phyloP scores from a whole-genome alignment of 2,888 invertebrate genomes.

The Acanthosepion lycidas region DNA sequence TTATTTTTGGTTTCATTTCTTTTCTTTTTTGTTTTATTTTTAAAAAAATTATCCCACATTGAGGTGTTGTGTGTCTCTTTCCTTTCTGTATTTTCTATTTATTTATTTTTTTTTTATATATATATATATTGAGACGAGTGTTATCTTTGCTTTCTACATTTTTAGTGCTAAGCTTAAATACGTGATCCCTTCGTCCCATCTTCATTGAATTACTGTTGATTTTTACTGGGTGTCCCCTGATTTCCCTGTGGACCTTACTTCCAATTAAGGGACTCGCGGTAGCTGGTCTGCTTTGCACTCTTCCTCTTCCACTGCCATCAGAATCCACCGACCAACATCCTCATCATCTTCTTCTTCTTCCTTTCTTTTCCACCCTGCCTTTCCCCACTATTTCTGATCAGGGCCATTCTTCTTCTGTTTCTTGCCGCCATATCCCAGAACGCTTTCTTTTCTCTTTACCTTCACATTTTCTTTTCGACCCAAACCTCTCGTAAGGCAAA shows the following conservation, averaged over 20 bases:
- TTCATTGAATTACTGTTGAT: slow-evolving; percentile 33
- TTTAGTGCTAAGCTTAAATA: not conserved
- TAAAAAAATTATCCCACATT: not conserved
- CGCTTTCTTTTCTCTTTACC: no score
- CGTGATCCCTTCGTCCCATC: not conserved
- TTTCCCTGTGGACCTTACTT: slow-evolving; percentile 16
- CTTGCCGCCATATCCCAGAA: no score
- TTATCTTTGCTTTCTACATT: not conserved
- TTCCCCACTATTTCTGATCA: not conserved
- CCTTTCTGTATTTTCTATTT: not conserved
- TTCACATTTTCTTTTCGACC: no score
- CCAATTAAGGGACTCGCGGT: slow-evolving; percentile 1
- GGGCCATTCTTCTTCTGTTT: no score
- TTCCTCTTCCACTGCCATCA: not conserved
- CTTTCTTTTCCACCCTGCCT: not conserved
- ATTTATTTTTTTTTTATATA: not conserved
- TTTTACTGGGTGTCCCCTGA: slow-evolving; percentile 33
- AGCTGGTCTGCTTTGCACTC: not conserved
- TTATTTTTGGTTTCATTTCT: not conserved
- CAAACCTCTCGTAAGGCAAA: no score
- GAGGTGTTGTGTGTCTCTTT: not conserved
- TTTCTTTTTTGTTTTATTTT: not conserved
- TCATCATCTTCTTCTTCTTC: not conserved
- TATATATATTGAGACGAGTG: not conserved
- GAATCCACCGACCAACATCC: not conserved